These are phyloP conservation scores for Cryptomyrus ogoouensis DNA, from an alignment of 2,113 vertebrate species.

Conservation along the genomic window DNA sequence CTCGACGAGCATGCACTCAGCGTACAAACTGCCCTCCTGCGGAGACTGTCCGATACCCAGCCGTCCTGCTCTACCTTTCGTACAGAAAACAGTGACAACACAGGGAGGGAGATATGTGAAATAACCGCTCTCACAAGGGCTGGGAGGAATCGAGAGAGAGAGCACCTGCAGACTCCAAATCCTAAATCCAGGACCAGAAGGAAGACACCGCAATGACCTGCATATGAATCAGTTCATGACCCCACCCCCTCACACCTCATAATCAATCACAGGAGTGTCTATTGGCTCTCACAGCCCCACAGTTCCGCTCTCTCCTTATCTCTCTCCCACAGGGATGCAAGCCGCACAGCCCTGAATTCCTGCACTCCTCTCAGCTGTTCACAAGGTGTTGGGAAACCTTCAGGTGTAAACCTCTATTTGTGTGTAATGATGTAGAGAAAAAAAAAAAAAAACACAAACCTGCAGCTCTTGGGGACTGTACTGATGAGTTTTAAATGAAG, in stretches of 20 bases:
- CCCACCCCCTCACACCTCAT: neutral
- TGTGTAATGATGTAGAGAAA: neutral
- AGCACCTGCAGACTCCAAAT: neutral
- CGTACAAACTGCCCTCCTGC: conserved; percentile 4
- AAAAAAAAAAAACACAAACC: neutral
- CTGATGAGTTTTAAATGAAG: neutral
- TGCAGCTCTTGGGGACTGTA: neutral
- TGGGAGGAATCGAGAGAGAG: neutral
- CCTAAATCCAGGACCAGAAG: neutral
- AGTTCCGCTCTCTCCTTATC: neutral
- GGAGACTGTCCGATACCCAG: neutral
- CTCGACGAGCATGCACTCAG: neutral
- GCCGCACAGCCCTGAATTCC: neutral
- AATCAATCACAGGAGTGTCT: neutral
- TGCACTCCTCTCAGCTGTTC: neutral
- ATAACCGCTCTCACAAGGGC: neutral
- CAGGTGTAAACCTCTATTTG: neutral
- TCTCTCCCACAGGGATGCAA: neutral
- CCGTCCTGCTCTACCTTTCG: neutral
- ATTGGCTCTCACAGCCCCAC: neutral
- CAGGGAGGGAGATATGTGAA: neutral
- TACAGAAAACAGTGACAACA: neutral
- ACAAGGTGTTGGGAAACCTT: neutral
- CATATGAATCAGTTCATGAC: neutral
- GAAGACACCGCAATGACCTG: neutral